These are phyloP conservation scores for Brachionus angularis DNA, from an alignment of 1,140 invertebrate genomes.

Conservation along the genomic window DNA sequence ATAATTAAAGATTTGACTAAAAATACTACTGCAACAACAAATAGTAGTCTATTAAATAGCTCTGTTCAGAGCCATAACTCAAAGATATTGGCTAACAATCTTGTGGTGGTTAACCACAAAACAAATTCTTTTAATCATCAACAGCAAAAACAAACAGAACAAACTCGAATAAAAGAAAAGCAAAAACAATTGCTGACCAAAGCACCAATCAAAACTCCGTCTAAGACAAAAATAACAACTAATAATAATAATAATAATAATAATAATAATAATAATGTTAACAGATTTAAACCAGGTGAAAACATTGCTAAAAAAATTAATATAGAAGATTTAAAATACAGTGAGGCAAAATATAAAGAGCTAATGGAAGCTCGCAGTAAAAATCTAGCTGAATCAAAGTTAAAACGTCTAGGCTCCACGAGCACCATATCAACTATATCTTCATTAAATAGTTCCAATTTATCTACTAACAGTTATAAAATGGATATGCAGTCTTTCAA, in stretches of 20 bases:
- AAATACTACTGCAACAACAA: background rate
- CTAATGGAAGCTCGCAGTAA: background rate
- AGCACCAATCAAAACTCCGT: too few species aligned
- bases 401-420: background rate
- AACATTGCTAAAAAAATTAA: slow-evolving; percentile 23
- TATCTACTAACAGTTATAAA: slow-evolving; percentile 1
- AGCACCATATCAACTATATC: slow-evolving; percentile 1
- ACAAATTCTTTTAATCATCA: background rate
- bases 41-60: background rate
- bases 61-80: slow-evolving; percentile 2
- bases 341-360: background rate
- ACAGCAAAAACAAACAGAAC: too few species aligned
- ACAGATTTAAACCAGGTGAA: too few species aligned
- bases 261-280: too few species aligned
- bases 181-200: too few species aligned
- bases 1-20: slow-evolving; percentile 6
- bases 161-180: too few species aligned
- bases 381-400: background rate
- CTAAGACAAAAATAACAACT: too few species aligned
- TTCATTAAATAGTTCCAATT: background rate
- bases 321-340: slow-evolving; percentile 8
- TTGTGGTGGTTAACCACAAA: slow-evolving; percentile 17
- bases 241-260: too few species aligned
- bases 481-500: slow-evolving; percentile 6
- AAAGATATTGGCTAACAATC: background rate